Conservation (phyloP, 2,888 invertebrate species). For the Liodrosophila aerea region DNA sequence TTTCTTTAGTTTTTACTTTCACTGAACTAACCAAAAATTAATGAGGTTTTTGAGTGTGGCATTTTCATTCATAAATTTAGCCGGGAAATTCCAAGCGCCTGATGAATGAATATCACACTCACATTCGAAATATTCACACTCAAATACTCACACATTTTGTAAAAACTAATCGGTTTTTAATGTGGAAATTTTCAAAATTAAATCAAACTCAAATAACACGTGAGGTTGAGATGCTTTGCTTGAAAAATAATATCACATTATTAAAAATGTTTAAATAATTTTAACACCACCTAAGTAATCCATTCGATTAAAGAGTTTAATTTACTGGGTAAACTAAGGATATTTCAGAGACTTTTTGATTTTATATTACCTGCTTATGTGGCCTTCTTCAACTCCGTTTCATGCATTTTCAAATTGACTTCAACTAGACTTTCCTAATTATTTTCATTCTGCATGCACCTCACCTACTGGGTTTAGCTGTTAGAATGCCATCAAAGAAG, state of each 20-base stretch:
- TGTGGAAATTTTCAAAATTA: conserved; percentile 45
- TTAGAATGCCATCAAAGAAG: conserved; percentile 36
- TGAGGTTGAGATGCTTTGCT: too few species aligned
- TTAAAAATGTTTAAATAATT: too few species aligned
- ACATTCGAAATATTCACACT: too few species aligned
- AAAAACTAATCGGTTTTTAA: conserved; percentile 62
- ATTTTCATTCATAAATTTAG: conserved; percentile 57
- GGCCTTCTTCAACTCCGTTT: too few species aligned
- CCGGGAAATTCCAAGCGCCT: conserved; percentile 54
- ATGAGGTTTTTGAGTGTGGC: neutral
- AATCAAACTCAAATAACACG: neutral
- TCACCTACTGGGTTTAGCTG: conserved; percentile 2
- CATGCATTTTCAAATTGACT: neutral
- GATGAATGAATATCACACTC: conserved; percentile 51
- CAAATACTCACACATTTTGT: conserved; percentile 13
- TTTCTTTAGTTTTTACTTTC: conserved; percentile 47
- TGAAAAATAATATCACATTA: too few species aligned
- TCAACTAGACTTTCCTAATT: neutral
- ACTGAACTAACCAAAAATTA: conserved; percentile 23
- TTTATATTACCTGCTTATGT: too few species aligned
- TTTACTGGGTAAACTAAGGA: too few species aligned
- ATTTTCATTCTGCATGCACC: neutral
- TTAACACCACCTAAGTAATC: too few species aligned
- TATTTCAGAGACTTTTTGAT: too few species aligned
- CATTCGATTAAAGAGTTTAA: too few species aligned